Evolutionary conservation across 2,113 vertebrate species (phyloP), one percentile per base, ranked within the genome.

Genomic region (Platycercus adscitus): DNA sequence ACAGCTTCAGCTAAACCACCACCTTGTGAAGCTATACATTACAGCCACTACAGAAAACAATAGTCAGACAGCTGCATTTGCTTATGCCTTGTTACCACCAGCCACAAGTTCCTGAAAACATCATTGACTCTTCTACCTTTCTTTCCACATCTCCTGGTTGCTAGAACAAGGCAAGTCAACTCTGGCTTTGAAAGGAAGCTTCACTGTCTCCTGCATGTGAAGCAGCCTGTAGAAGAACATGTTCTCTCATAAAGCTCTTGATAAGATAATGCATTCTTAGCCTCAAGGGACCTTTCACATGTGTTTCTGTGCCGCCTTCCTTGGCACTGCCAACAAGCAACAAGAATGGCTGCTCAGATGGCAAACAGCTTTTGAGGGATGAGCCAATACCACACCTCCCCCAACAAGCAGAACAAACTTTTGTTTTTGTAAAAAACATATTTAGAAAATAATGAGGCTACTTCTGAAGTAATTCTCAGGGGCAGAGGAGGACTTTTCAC

Each of bases 401-500:
- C 6, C 21, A 64, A n/a, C 7, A 78, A 89, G 58, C 21, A 77
- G 28, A 60, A 50, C 8, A 58, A 44, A 9, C 2, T 14, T 60
- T 11, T 1, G 13, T 65, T 80, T 50, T 53, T 66, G 13, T 69
- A 56, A 61, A 81, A 47, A 47, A 2, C 1, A 2, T 28, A 6
- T 66, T 69, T 41, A 33, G 61, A 80, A 86, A 75, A 69, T n/a
- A 69, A 76, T 6, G 9, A 80, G 5, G 13, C 5, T 81, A 15
- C 8, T 77, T 47, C 58, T 69, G 87, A 87, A 60, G 2, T 31
- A 55, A 12, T 39, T 88, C 29, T 73, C 19, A 70, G 60, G 73
- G 16, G 11, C 12, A 77, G 7, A 47, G 0, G 0, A n/a, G 14
- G 14, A 16, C 17, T 85, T 84, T 50, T 13, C 35, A 39, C 23